These are phyloP conservation scores for Eristalis tenax DNA, from an alignment of 2,888 invertebrate genomes.

Conservation along the genomic window DNA sequence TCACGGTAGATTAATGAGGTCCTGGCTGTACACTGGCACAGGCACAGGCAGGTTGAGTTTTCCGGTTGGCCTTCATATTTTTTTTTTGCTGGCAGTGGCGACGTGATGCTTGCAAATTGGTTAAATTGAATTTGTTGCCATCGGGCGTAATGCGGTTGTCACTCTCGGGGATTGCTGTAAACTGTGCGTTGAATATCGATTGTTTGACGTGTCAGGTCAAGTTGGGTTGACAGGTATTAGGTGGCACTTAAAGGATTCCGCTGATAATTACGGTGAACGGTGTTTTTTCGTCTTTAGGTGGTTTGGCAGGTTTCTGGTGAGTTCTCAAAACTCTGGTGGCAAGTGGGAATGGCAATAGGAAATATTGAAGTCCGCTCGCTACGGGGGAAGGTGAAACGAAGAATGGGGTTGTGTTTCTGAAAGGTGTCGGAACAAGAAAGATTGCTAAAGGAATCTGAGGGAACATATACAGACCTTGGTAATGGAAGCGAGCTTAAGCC, in stretches of 20 bases:
- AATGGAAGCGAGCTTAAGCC: no score
- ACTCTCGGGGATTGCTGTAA: not conserved
- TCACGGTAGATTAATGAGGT: constrained; percentile 18
- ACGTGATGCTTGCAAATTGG: constrained; percentile 6
- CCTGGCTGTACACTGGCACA: not conserved
- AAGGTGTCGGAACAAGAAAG: no score
- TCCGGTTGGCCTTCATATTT: not conserved
- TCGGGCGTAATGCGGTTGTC: not conserved
- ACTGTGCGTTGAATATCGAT: not conserved
- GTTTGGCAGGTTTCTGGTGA: not conserved
- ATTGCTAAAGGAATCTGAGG: no score
- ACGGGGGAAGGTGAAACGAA: no score
- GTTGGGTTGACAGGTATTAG: not conserved
- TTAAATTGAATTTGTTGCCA: constrained; percentile 5
- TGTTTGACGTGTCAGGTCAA: not conserved
- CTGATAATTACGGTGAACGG: not conserved
- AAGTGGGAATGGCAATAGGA: no score
- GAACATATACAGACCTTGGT: no score
- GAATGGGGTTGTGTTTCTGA: no score
- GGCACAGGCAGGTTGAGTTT: not conserved
- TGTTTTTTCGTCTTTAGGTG: not conserved
- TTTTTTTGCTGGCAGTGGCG: not conserved
- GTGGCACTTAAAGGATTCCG: not conserved
- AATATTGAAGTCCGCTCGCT: no score
- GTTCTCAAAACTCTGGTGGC: no score